Evolutionary conservation across 2,113 vertebrate genomes (phyloP), one percentile per base, ranked within the genome.

Genomic region (Hoplias malabaricus): DNA sequence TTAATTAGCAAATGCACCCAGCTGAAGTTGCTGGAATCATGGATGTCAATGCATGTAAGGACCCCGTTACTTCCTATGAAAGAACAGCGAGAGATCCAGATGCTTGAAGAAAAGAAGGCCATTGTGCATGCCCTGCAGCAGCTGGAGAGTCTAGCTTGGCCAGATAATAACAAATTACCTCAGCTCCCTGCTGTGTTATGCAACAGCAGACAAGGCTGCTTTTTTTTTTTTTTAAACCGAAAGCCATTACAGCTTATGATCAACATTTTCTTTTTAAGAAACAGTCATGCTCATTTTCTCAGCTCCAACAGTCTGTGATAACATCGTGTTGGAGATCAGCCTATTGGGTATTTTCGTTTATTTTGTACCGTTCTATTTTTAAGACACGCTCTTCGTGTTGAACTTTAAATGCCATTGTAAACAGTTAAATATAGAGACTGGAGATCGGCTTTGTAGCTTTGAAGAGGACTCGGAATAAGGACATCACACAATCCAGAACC

Each of bases 171-270:
- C 27, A 62, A 62, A 61, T 27, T 9, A 62, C 11, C 59, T 21
- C 42, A 62, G 23, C 56, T 62, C 27, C 25, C 3, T 19, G 40
- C 29, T 62, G 70, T 46, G 71, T 59, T 59, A n/a, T 61, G 70
- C 71, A 73, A 33, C 27, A 62, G 13, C 34, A 40, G 19, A 62
- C 56, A 43, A 59, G 38, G 8, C 25, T n/a, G n/a, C n/a, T n/a
- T n/a, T n/a, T n/a, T n/a, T n/a, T n/a, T 40, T 42, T 72, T 31
- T 42, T 23, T 59, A 12, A 6, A 73, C 25, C 8, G 9, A 61
- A 46, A 62, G 25, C 19, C 56, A 73, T 46, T 73, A 73, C 33
- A 54, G 71, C 56, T 34, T 62, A 48, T 73, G 57, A 62, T 48
- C 3, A 23, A 40, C 19, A 16, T 27, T 71, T 73, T 27, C 43